These are phyloP conservation scores for Taurulus bubalis DNA, from an alignment of 2,113 vertebrate species.

Conservation along the genomic window DNA sequence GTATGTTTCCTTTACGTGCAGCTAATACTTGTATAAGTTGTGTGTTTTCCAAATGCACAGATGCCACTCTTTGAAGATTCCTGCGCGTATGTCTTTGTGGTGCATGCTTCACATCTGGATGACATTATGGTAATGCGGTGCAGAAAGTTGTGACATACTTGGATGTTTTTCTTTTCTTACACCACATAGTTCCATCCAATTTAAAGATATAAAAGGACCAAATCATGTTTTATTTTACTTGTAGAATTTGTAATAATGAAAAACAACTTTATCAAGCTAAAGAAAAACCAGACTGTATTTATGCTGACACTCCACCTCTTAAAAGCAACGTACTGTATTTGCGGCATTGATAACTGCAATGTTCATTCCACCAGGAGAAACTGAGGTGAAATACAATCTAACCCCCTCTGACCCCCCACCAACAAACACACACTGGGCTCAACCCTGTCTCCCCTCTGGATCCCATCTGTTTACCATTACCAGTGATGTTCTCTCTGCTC, in stretches of 20 bases:
- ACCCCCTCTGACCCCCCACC: constrained; percentile 52
- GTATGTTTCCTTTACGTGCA: constrained; percentile 40
- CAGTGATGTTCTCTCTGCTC: constrained; percentile 64
- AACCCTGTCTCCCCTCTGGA: constrained; percentile 29
- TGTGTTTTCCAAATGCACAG: not conserved
- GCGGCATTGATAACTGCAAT: not conserved
- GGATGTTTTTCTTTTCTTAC: constrained; percentile 57
- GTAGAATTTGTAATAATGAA: not conserved
- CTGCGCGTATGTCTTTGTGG: constrained; percentile 18
- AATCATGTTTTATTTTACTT: not conserved
- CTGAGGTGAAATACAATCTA: not conserved
- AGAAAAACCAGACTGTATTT: not conserved
- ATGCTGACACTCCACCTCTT: not conserved
- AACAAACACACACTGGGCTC: constrained; percentile 44
- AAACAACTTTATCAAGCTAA: not conserved
- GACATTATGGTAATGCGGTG: constrained; percentile 84
- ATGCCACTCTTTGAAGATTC: not conserved
- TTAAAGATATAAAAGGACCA: not conserved
- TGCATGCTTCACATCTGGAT: constrained; percentile 88
- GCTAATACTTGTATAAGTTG: not conserved
- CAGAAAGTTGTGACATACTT: constrained; percentile 84
- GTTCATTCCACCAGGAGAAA: not conserved
- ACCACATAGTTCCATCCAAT: constrained; percentile 6
- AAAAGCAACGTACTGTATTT: not conserved
- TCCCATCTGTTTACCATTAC: constrained; percentile 82